These are phyloP conservation scores for Cotesia vestalis DNA, from an alignment of 1,140 invertebrate genomes.

Conservation along the genomic window DNA sequence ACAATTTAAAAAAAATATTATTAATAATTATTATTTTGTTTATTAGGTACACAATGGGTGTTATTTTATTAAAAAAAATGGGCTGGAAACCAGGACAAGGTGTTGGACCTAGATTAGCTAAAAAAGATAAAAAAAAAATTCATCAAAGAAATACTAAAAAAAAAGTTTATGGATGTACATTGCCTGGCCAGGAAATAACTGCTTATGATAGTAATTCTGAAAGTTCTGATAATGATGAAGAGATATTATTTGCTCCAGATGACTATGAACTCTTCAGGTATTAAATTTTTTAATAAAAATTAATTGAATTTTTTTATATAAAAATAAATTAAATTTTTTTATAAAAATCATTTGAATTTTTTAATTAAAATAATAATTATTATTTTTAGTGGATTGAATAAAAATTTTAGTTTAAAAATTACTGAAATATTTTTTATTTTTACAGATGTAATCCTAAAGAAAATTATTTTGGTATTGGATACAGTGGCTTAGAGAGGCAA, in stretches of 20 bases:
- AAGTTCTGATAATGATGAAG: conserved; percentile 71
- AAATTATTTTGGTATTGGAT: conserved; percentile 88
- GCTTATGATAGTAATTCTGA: conserved; percentile 58
- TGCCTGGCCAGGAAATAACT: conserved; percentile 61
- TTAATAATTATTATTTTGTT: conserved; percentile 26
- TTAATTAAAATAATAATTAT: no score
- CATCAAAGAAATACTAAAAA: conserved; percentile 58
- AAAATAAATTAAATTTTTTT: conserved; percentile 24
- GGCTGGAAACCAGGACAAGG: conserved; percentile 93
- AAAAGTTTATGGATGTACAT: conserved; percentile 77
- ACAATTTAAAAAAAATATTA: conserved; percentile 17
- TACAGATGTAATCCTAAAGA: conserved; percentile 77
- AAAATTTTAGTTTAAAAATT: not conserved
- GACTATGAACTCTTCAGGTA: conserved; percentile 76
- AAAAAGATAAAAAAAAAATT: conserved; percentile 67
- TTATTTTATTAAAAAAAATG: conserved; percentile 85
- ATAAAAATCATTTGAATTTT: no score
- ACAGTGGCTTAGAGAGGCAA: conserved; percentile 80
- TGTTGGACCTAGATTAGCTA: conserved; percentile 78
- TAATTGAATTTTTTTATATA: no score
- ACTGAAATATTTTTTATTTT: conserved; percentile 20
- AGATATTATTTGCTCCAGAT: conserved; percentile 82
- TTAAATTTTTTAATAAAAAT: conserved; percentile 3
- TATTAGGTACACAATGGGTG: conserved; percentile 84
- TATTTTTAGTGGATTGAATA: no score